Percentiles rank a stretch among this genome's conserved stretches.
phyloP scores from a whole-genome alignment of 1,140 invertebrate genomes.

The Telenomus remus region DNA sequence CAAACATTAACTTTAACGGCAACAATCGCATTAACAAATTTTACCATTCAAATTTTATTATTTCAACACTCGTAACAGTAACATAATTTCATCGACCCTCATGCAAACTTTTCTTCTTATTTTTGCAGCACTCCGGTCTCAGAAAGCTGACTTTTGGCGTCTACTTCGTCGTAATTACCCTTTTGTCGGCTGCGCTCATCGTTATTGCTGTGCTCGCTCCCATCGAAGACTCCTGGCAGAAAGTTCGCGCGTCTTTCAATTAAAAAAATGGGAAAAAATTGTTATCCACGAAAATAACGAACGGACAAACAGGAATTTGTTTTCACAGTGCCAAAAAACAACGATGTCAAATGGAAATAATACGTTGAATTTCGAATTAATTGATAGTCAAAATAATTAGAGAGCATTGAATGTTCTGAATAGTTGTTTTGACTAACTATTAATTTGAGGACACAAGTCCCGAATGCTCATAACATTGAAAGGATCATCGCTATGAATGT shows the following conservation, averaged over 20 bases:
- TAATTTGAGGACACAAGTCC: too few species aligned
- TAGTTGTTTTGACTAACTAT: too few species aligned
- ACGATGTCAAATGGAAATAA: too few species aligned
- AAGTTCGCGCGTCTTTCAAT: constrained; percentile 38
- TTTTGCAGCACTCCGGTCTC: constrained; percentile 83
- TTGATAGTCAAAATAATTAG: too few species aligned
- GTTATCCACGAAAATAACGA: too few species aligned
- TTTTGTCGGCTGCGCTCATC: constrained; percentile 81
- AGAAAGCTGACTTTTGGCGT: constrained; percentile 84
- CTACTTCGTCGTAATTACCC: constrained; percentile 81
- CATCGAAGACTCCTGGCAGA: constrained; percentile 77
- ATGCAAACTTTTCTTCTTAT: constrained; percentile 38
- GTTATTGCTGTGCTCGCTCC: constrained; percentile 85
- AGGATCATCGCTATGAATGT: neutral
- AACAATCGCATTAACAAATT: constrained; percentile 16
- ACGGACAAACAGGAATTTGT: too few species aligned
- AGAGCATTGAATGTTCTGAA: too few species aligned
- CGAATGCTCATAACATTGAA: too few species aligned
- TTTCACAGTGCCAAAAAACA: too few species aligned
- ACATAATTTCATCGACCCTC: neutral
- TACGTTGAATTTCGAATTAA: too few species aligned
- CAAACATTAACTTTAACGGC: constrained; percentile 14
- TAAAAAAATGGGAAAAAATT: too few species aligned
- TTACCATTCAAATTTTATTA: constrained; percentile 6
- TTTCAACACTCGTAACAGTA: neutral